Base-by-base conservation (phyloP, 2,797 vertebrate genomes). In the Caiman crocodilus region DNA sequence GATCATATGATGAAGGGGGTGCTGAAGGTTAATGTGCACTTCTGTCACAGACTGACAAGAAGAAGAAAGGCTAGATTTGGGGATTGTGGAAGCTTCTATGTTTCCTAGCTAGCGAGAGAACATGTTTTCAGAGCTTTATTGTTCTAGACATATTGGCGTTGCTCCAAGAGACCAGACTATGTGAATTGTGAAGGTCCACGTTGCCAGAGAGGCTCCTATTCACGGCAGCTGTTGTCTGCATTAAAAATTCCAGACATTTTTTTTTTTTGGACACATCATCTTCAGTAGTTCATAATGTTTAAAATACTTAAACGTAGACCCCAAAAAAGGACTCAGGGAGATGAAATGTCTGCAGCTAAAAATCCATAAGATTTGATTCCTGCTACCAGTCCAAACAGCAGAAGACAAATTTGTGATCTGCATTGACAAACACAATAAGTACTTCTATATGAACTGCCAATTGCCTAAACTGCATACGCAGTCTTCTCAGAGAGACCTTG, bases 1-100 rank as follows among this genome's bases (percentile, higher is more conserved):
- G 85, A 76, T 96, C 92, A 96, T 79, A 94, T 77, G 88, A 94
- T 87, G 82, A 92, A 95, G 65, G 64, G 0, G 17, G 71, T 63
- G 96, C 84, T 96, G 87, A 96, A 97, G 94, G 91, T 95, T 95
- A 96, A 94, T 93, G 89, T 90, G 76, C 87, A 85, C 59, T 90
- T 89, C 84, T 92, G 86, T 59, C 89, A 89, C 5, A 50, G 67
- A 64, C 55, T 77, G 86, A 85, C 84, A 90, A 73, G 64, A 59
- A 92, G 12, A 71, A 63, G 78, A 32, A 21, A 77, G 58, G 58
- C 57, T 89, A 21, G 32, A 79, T 5, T 2, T 75, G 88, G 78
- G 55, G 50, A 35, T n/a, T 28, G 35, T 32, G 30, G 18, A 79
- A 87, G 57, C 60, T 87, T 71, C 85, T 80, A 0, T n/a, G 76